Evolutionary conservation across 2,888 invertebrate genomes (phyloP), one percentile per base, ranked within the genome.

Genomic region (Brachylomia viminalis): DNA sequence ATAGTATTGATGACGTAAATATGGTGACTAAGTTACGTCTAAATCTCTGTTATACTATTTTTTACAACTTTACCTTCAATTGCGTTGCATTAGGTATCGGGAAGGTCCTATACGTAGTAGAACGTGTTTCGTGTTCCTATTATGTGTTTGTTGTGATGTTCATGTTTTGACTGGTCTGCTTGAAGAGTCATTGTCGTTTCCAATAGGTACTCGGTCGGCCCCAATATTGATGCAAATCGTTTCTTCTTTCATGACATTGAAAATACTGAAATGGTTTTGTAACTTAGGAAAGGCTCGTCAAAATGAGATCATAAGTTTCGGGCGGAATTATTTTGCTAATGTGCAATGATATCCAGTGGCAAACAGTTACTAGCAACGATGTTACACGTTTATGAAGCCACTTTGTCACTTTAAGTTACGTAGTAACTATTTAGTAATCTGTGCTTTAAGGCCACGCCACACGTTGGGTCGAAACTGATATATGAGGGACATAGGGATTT

Each of bases 1-100:
- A n/a, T n/a, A n/a, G n/a, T n/a, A n/a, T n/a, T n/a, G n/a, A 30
- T 69, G 79, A 80, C 79, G 77, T 82, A n/a, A 38, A 62, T 49
- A 45, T 33, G 8, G 10, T 80, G 79, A 77, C 68, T 82, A 69
- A 61, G 27, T 49, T 45, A n/a, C 38, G 5, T 54, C 30, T 47
- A 54, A 81, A 15, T 59, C 23, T 42, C n/a, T 27, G 13, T 27
- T 33, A 27, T 0, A 33, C 20, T 6, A 45, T 38, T 27, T 62
- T 65, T 69, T 47, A 54, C 33, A 49, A 59, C 13, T 42, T 20
- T 23, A 52, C 62, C 61, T 72, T 30, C n/a, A 65, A 0, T 30
- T 45, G 13, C 59, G 59, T 80, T 58, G 47, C 45, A 52, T 75
- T 54, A 56, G 59, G 45, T 54, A 62, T 7, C 45, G 76, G 82